Percentiles rank a stretch among this genome's conserved stretches.
These are phyloP conservation scores for Thunnus maccoyii DNA, from an alignment of 2,113 vertebrate genomes.

Conservation along the genomic window DNA sequence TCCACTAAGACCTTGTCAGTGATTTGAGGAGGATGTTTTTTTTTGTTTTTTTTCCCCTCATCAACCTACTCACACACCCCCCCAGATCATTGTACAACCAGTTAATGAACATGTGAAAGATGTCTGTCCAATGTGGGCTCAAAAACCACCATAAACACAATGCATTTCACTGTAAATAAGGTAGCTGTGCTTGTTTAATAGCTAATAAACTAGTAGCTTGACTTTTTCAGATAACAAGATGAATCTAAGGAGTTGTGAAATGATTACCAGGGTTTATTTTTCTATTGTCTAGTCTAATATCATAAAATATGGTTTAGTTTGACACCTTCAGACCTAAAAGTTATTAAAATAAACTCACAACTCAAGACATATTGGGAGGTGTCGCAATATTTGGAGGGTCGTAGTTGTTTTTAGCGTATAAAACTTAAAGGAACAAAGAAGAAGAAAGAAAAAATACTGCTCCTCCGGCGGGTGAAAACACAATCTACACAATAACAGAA, in stretches of 20 bases:
- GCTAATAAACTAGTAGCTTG: not conserved
- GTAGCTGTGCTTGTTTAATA: not conserved
- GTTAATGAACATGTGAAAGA: constrained; percentile 42
- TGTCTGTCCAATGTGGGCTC: constrained; percentile 28
- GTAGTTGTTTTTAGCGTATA: too few species aligned
- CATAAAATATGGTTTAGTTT: too few species aligned
- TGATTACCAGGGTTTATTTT: too few species aligned
- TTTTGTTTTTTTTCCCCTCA: not conserved
- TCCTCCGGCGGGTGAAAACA: not conserved
- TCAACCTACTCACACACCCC: not conserved
- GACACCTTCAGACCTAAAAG: too few species aligned
- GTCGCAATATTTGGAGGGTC: too few species aligned
- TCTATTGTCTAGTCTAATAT: too few species aligned
- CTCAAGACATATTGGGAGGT: too few species aligned
- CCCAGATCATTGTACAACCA: not conserved
- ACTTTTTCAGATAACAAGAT: not conserved
- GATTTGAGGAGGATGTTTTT: constrained; percentile 35
- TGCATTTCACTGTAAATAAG: not conserved
- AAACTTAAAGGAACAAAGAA: too few species aligned
- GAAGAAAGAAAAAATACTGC: not conserved
- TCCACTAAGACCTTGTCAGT: constrained; percentile 25
- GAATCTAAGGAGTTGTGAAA: too few species aligned
- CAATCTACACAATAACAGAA: not conserved
- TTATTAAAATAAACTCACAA: too few species aligned
- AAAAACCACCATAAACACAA: constrained; percentile 17